Conservation (phyloP, 2,113 vertebrate genomes). For the Chitala chitala region DNA sequence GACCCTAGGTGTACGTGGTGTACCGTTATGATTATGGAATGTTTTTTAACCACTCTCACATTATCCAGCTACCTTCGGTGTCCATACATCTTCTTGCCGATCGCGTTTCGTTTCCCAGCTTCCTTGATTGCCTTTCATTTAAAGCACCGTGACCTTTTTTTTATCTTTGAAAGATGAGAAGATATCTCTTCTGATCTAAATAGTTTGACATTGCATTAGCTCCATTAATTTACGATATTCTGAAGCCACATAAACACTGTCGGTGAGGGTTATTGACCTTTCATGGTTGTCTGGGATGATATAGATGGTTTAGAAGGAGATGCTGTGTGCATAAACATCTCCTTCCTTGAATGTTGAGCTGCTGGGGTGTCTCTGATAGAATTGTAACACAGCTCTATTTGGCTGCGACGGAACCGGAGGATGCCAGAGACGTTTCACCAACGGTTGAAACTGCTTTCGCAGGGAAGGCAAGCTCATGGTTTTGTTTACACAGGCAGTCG, state of each 20-base stretch:
- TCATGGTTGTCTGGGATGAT: conserved; percentile 60
- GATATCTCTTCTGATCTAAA: conserved; percentile 51
- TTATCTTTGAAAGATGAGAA: conserved; percentile 59
- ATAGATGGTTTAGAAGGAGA: conserved; percentile 37
- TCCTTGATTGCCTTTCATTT: conserved; percentile 32
- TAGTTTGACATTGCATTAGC: conserved; percentile 52
- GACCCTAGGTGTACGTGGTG: background rate
- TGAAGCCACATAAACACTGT: conserved; percentile 58
- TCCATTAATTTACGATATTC: conserved; percentile 58
- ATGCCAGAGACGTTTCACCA: background rate
- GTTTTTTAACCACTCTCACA: background rate
- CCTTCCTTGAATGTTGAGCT: conserved; percentile 1
- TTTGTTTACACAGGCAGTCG: too few species aligned
- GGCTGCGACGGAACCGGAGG: background rate
- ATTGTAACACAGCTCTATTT: background rate
- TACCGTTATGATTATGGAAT: conserved; percentile 13
- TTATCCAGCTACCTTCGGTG: background rate
- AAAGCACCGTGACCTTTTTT: conserved; percentile 62
- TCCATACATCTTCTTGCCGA: conserved; percentile 34
- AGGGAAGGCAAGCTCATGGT: too few species aligned
- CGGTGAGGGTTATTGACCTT: conserved; percentile 68
- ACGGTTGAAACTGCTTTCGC: background rate
- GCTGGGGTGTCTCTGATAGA: background rate
- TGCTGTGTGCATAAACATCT: conserved; percentile 3
- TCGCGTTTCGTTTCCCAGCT: conserved; percentile 41